A percentile compares a stretch with the other conserved stretches of the same genome.
phyloP scores from a whole-genome alignment of 2,797 vertebrate genomes.

The Pangasius macronema region DNA sequence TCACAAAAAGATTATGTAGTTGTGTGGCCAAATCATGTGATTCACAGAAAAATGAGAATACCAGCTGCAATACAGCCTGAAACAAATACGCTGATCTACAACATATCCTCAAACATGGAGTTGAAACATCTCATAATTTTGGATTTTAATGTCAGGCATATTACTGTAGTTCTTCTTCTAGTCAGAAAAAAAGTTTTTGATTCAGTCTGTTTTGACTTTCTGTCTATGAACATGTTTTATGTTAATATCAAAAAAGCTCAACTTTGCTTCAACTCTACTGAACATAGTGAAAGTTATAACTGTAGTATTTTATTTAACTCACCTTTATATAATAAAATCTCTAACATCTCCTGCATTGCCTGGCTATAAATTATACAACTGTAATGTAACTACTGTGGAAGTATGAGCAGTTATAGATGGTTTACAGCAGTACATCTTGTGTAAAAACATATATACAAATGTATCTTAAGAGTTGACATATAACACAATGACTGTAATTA shows the following conservation, averaged over 20 bases:
- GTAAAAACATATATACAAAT: too few relatives aligned
- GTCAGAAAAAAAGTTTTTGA: neutral
- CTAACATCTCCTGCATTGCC: neutral
- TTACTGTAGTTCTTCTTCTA: neutral
- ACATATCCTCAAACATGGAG: neutral
- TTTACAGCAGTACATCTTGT: neutral
- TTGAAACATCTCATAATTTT: neutral
- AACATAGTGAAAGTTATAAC: neutral
- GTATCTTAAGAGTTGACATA: too few relatives aligned
- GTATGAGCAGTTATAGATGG: neutral
- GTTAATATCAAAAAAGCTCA: neutral
- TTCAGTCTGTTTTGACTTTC: neutral
- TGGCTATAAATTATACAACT: neutral
- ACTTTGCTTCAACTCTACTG: neutral
- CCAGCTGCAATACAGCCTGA: neutral
- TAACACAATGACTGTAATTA: neutral
- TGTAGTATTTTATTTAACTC: neutral
- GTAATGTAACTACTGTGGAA: neutral
- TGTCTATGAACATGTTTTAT: neutral
- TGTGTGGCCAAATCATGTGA: neutral
- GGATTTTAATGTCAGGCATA: neutral
- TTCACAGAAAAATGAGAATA: constrained; percentile 17
- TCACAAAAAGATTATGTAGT: neutral
- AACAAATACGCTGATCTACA: neutral
- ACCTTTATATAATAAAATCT: neutral